Evolutionary conservation across 2,113 vertebrate species (phyloP).

Genomic region (Tragulus kanchil): DNA sequence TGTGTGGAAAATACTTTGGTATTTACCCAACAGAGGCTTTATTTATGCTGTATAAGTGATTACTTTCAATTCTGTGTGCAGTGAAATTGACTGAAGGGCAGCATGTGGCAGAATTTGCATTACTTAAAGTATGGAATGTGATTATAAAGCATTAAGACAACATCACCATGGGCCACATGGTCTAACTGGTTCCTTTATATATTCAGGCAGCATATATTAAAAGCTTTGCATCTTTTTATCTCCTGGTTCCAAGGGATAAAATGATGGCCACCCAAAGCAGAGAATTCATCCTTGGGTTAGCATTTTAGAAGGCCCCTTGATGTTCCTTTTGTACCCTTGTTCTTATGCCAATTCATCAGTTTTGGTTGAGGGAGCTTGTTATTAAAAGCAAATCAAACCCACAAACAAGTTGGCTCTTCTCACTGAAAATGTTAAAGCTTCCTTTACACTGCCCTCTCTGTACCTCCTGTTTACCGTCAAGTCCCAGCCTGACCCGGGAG

Average conservation of each 20-base stretch:
- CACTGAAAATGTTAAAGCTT: constrained; percentile 49
- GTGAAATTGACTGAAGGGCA: constrained; percentile 35
- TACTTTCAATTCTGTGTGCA: constrained; percentile 52
- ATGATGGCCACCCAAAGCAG: constrained; percentile 47
- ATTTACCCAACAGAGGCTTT: constrained; percentile 48
- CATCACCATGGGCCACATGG: neutral
- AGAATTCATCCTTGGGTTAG: constrained; percentile 56
- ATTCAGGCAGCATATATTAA: constrained; percentile 36
- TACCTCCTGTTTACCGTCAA: neutral
- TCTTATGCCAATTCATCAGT: constrained; percentile 67
- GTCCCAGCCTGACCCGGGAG: neutral
- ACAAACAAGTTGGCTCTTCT: constrained; percentile 47
- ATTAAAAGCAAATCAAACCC: constrained; percentile 70
- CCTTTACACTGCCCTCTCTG: neutral
- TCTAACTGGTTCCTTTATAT: constrained; percentile 34
- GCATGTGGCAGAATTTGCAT: constrained; percentile 58
- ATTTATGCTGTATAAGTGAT: constrained; percentile 36
- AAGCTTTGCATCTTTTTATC: constrained; percentile 57
- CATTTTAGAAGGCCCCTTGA: constrained; percentile 63
- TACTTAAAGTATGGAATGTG: constrained; percentile 54
- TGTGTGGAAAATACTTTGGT: constrained; percentile 71
- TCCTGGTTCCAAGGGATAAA: constrained; percentile 31
- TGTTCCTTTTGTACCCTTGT: constrained; percentile 61
- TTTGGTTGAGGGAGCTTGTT: constrained; percentile 60
- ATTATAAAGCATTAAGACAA: constrained; percentile 65